phyloP scores from a whole-genome alignment of 37 sponge, comb jelly and placozoan genomes.

The Beroe ovata region DNA sequence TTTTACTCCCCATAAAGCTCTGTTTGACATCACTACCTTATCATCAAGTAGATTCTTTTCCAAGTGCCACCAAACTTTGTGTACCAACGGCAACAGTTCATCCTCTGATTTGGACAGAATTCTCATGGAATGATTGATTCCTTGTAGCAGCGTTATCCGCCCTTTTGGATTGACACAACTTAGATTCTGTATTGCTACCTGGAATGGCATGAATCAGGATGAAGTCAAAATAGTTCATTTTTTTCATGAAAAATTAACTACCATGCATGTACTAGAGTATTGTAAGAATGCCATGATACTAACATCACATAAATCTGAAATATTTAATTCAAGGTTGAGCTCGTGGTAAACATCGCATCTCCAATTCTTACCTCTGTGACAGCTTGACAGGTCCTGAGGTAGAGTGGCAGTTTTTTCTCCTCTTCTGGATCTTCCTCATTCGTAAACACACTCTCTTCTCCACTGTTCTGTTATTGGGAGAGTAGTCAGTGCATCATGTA shows the following conservation, averaged over 20 bases:
- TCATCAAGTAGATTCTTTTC: conserved; percentile 18
- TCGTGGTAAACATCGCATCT: too few species aligned
- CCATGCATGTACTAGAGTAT: too few species aligned
- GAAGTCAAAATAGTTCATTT: too few species aligned
- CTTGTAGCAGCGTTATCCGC: neutral
- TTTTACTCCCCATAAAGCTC: neutral
- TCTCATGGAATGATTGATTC: neutral
- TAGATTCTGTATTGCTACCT: conserved; percentile 49
- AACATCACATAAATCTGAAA: too few species aligned
- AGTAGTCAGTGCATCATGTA: too few species aligned
- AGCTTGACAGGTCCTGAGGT: conserved; percentile 37
- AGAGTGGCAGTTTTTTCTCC: conserved; percentile 41
- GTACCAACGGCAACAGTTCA: conserved; percentile 36
- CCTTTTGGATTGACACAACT: neutral
- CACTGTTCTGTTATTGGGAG: too few species aligned
- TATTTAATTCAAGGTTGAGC: too few species aligned
- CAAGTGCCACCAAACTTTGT: conserved; percentile 54
- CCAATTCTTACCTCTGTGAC: conserved; percentile 48
- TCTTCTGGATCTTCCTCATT: conserved; percentile 3
- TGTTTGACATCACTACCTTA: neutral
- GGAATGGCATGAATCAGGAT: conserved; percentile 11
- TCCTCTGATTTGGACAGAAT: conserved; percentile 8
- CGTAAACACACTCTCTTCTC: conserved; percentile 33
- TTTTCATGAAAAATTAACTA: too few species aligned
- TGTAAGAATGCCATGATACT: too few species aligned